Percentiles rank a stretch among this genome's conserved stretches.
Conservation (phyloP, 2,888 invertebrate species). For the Morpho deidamia region DNA sequence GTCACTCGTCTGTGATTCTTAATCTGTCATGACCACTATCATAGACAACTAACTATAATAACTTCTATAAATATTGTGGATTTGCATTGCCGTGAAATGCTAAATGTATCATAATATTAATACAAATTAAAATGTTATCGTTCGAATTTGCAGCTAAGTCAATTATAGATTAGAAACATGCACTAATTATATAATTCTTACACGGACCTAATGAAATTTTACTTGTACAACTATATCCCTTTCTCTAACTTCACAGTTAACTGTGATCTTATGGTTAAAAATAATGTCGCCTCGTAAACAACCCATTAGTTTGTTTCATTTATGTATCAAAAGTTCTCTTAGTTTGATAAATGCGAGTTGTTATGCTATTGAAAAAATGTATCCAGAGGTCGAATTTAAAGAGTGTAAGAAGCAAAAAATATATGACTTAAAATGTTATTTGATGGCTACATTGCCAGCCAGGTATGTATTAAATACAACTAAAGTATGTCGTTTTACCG, state of each 20-base stretch:
- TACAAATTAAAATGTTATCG: no score
- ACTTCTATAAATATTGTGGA: no score
- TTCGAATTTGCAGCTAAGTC: no score
- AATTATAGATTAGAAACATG: background rate
- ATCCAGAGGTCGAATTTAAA: conserved; percentile 51
- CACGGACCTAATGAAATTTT: background rate
- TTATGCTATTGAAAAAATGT: conserved; percentile 60
- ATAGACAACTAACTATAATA: no score
- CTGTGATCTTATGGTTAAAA: background rate
- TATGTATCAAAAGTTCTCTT: conserved; percentile 61
- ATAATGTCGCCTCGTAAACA: conserved; percentile 68
- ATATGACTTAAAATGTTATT: conserved; percentile 48
- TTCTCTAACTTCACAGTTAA: background rate
- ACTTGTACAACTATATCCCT: background rate
- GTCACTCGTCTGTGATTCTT: no score
- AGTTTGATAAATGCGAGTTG: conserved; percentile 63
- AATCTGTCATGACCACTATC: no score
- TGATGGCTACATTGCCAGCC: conserved; percentile 61
- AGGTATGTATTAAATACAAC: conserved; percentile 42
- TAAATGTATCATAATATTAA: no score
- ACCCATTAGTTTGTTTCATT: conserved; percentile 58
- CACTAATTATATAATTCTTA: background rate
- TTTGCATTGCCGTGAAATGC: no score
- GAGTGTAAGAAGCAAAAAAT: conserved; percentile 53
- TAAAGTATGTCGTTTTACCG: no score